Conservation (phyloP, 2,797 vertebrate genomes). For the Pelochelys cantorii region DNA sequence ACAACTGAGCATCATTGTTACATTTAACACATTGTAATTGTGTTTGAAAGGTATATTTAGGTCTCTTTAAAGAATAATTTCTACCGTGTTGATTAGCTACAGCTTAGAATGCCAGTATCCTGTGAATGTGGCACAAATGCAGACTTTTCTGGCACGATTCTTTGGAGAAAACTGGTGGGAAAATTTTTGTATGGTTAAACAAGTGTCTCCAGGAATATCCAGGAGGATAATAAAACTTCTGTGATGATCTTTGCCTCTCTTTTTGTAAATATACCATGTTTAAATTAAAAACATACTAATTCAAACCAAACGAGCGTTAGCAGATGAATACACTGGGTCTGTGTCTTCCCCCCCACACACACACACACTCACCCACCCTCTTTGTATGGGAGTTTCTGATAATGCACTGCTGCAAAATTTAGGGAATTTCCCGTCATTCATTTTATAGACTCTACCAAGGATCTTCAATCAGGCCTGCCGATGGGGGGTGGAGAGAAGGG, state of each 20-base stretch:
- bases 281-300: slow-evolving; percentile 49
- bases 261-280: not conserved
- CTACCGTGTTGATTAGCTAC: slow-evolving; percentile 45
- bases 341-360: too few species aligned
- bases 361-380: not conserved
- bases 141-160: not conserved
- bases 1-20: slow-evolving; percentile 52
- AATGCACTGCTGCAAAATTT: not conserved
- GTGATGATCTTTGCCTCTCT: slow-evolving; percentile 16
- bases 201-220: not conserved
- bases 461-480: not conserved
- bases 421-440: slow-evolving; percentile 44
- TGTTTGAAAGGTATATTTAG: slow-evolving; percentile 30
- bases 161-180: not conserved
- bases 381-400: slow-evolving; percentile 46
- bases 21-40: not conserved
- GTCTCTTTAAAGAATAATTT: slow-evolving; percentile 25
- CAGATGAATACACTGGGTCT: slow-evolving; percentile 41
- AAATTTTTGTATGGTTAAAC: not conserved
- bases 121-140: not conserved
- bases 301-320: slow-evolving; percentile 35
- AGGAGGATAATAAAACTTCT: not conserved
- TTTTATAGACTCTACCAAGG: slow-evolving; percentile 8
- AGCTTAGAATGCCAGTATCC: slow-evolving; percentile 52
- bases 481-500: too few species aligned